Base-by-base conservation (phyloP, 2,113 vertebrate genomes). In the Eupsittula cactorum region DNA sequence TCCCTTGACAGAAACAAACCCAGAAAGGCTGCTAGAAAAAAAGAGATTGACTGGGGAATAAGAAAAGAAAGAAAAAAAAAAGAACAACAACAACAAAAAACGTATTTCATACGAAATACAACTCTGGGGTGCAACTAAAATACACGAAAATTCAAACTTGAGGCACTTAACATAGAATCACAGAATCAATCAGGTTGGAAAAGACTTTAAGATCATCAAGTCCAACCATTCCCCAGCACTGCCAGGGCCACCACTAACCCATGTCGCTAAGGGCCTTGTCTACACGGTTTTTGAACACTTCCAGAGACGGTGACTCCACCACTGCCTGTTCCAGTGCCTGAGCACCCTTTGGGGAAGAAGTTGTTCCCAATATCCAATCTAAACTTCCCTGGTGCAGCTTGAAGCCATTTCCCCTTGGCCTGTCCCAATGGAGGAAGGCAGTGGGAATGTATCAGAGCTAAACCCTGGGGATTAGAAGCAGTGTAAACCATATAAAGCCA, bases 1-100 rank as follows among this genome's bases (percentile, higher is more conserved):
- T 94, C 88, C 85, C 67, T 62, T 92, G 47, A 74, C 57, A 87
- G 80, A 92, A 91, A 31, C 17, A 93, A 92, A 75, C 27, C 11
- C 37, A 93, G 46, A 65, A 92, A 74, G 18, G 49, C 9, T 77
- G 33, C 46, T 77, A 59, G 6, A 4, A 63, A 39, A 31, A 70
- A 19, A 80, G 3, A 29, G 2, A 42, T 18, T 41, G 8, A 46
- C 50, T 31, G 19, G 13, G 9, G 24, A 57, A n/a, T 24, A 9
- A 37, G 20, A 7, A 18, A 10, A 6, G 10, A 39, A 60, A 41
- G 39, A 31, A 8, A 39, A 2, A 4, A 39, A 39, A n/a, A 14
- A 13, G 7, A 33, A 13, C 29, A 57, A n/a, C 31, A 55, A 20
- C 55, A 59, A 59, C 9, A 59, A n/a, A 21, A 57, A 14, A 14